Evolutionary conservation across 2,113 vertebrate genomes (phyloP).

Genomic region (Grammomys dolichurus): DNA sequence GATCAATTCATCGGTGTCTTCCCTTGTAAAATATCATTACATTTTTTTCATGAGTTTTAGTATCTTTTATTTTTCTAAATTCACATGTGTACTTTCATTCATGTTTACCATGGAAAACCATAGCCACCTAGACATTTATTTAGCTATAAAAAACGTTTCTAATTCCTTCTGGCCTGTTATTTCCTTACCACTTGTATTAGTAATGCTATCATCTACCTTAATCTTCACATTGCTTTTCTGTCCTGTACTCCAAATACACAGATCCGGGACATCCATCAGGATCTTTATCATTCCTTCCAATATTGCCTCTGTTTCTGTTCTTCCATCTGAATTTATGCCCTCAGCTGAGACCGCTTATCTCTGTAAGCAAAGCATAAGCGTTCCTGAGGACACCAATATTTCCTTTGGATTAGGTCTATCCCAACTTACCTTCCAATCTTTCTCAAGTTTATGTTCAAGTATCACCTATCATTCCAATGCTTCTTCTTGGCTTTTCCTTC

Average conservation of each 20-base stretch:
- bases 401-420: slow-evolving; percentile 45
- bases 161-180: slow-evolving; percentile 25
- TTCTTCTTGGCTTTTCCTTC: slow-evolving; percentile 45
- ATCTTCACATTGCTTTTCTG: slow-evolving; percentile 28
- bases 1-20: slow-evolving; percentile 1
- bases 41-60: background rate
- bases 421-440: slow-evolving; percentile 14
- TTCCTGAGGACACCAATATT: slow-evolving; percentile 35
- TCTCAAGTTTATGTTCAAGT: slow-evolving; percentile 45
- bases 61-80: slow-evolving; percentile 54
- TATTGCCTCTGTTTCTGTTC: slow-evolving; percentile 12
- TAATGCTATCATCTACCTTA: slow-evolving; percentile 4
- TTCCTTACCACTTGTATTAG: slow-evolving; percentile 62
- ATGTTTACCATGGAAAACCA: slow-evolving; percentile 44
- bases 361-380: slow-evolving; percentile 46
- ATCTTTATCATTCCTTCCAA: slow-evolving; percentile 7
- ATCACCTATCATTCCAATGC: background rate
- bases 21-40: background rate
- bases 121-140: slow-evolving; percentile 35
- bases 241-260: background rate
- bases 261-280: background rate
- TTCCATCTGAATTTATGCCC: slow-evolving; percentile 39
- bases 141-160: background rate
- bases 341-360: slow-evolving; percentile 15
- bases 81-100: slow-evolving; percentile 33